Conservation (phyloP, 2,888 invertebrate genomes). For the Agriopis marginaria region DNA sequence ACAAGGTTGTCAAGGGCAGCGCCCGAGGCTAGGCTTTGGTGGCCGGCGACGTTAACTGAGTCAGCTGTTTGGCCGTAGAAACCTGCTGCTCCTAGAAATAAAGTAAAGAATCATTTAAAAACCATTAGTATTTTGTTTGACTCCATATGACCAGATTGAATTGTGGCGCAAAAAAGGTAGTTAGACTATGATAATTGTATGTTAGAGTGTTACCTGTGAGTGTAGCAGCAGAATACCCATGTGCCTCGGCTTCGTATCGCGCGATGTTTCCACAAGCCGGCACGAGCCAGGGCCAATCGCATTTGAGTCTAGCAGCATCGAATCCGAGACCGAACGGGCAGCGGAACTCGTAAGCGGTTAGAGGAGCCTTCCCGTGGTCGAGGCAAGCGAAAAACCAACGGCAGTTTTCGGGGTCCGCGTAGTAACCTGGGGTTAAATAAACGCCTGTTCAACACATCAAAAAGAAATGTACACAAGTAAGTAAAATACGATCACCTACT, state of each 20-base stretch:
- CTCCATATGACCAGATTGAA: too few species aligned
- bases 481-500: too few species aligned
- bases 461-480: too few species aligned
- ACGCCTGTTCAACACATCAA: background rate
- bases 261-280: slow-evolving; percentile 87
- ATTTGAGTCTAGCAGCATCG: slow-evolving; percentile 89
- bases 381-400: slow-evolving; percentile 94
- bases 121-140: background rate
- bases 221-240: slow-evolving; percentile 75
- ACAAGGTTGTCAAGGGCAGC: slow-evolving; percentile 77
- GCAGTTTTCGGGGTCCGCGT: slow-evolving; percentile 93
- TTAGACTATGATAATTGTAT: too few species aligned
- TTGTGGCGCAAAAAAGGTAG: background rate
- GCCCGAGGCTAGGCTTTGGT: slow-evolving; percentile 79
- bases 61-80: slow-evolving; percentile 81
- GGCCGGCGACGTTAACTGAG: slow-evolving; percentile 79
- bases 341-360: slow-evolving; percentile 92
- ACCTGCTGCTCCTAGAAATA: slow-evolving; percentile 70
- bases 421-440: slow-evolving; percentile 86
- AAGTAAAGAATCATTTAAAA: background rate
- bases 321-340: slow-evolving; percentile 93
- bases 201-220: slow-evolving; percentile 70
- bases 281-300: slow-evolving; percentile 94
- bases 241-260: slow-evolving; percentile 82
- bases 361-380: slow-evolving; percentile 88